Evolutionary conservation across 2,113 vertebrate species (phyloP).

Genomic region (Zosterops lateralis): DNA sequence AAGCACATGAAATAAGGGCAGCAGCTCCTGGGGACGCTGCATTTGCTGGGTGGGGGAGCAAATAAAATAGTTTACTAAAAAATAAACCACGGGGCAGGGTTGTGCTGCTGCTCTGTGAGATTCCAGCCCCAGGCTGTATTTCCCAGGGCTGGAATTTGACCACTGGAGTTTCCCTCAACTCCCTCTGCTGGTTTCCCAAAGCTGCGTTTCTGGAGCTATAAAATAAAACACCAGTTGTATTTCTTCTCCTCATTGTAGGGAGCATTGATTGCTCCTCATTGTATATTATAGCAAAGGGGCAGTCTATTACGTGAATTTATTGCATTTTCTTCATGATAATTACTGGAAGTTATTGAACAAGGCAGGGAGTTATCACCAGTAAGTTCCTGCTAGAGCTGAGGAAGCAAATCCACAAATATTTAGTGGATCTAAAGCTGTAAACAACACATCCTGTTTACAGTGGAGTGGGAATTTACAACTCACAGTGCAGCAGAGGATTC

Average conservation of each 20-base stretch:
- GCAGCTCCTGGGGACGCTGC: background rate
- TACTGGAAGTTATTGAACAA: conserved; percentile 83
- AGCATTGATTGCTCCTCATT: conserved; percentile 78
- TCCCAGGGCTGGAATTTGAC: conserved; percentile 51
- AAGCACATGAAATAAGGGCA: background rate
- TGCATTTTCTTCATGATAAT: conserved; percentile 79
- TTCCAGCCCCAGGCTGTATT: conserved; percentile 55
- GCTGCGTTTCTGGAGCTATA: conserved; percentile 63
- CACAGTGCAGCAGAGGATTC: conserved; percentile 34
- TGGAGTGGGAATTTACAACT: conserved; percentile 63
- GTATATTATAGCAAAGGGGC: conserved; percentile 78
- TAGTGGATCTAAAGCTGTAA: conserved; percentile 74
- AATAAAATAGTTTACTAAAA: conserved; percentile 33
- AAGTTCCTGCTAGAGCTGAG: conserved; percentile 73
- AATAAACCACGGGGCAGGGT: background rate
- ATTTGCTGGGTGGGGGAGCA: conserved; percentile 42
- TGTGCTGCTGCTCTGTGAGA: conserved; percentile 46
- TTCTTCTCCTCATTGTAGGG: conserved; percentile 79
- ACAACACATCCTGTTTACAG: conserved; percentile 69
- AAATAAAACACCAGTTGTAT: conserved; percentile 74
- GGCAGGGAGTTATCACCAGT: conserved; percentile 74
- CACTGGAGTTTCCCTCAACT: conserved; percentile 66
- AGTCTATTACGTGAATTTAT: conserved; percentile 81
- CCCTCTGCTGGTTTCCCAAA: conserved; percentile 76
- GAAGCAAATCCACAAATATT: conserved; percentile 78